phyloP scores from a whole-genome alignment of 2,888 invertebrate species.

The Phanerotoma sp. region DNA sequence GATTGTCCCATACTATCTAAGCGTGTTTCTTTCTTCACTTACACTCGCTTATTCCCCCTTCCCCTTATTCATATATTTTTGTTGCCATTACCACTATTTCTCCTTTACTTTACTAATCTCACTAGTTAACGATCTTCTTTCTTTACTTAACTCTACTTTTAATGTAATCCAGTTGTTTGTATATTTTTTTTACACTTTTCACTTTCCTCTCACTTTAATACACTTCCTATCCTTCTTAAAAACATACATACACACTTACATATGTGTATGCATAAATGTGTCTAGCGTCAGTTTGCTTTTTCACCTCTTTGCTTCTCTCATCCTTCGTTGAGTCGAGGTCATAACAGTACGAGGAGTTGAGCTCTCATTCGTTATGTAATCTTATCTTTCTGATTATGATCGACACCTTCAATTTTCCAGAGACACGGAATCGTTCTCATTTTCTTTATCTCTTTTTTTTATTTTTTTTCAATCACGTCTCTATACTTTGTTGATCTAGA shows the following conservation, averaged over 20 bases:
- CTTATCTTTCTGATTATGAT: conserved; percentile 36
- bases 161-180: not conserved
- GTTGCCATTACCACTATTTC: not conserved
- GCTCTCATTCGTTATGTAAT: conserved; percentile 36
- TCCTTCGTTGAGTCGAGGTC: conserved; percentile 13
- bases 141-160: not conserved
- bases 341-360: not conserved
- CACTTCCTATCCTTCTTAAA: not conserved
- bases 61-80: not conserved
- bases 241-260: not conserved
- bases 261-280: not conserved
- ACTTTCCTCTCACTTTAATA: not conserved
- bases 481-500: no score
- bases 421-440: conserved; percentile 16
- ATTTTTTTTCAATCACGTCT: no score
- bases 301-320: conserved; percentile 8
- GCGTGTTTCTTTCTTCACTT: conserved; percentile 16
- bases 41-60: no score
- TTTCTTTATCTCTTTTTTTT: conserved; percentile 2
- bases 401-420: conserved; percentile 32
- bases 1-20: conserved; percentile 34
- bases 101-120: conserved; percentile 1
- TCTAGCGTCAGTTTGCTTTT: not conserved
- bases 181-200: not conserved
- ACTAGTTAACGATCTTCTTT: not conserved